Evolutionary conservation across 2,113 vertebrate genomes (phyloP).

Genomic region (Accipiter cooperii): DNA sequence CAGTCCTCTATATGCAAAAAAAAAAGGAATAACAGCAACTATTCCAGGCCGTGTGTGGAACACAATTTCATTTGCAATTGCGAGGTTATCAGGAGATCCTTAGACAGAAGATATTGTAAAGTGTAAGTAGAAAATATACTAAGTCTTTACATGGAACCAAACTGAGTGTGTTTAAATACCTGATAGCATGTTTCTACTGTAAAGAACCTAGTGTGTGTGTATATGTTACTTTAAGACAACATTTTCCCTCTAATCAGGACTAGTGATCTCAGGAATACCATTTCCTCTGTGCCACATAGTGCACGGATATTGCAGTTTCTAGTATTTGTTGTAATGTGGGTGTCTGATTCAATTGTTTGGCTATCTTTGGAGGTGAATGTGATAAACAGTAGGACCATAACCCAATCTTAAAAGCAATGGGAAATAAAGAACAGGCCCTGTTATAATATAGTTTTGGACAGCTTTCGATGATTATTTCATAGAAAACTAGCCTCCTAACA

Average conservation of each 20-base stretch:
- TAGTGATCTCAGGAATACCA: background rate
- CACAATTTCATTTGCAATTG: background rate
- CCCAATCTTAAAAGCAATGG: constrained; percentile 53
- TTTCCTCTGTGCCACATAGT: constrained; percentile 24
- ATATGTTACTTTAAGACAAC: background rate
- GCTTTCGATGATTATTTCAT: background rate
- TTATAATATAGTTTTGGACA: constrained; percentile 6
- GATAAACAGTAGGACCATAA: constrained; percentile 47
- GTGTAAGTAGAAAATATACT: background rate
- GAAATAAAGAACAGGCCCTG: constrained; percentile 16
- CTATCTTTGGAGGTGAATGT: constrained; percentile 54
- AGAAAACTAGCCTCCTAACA: background rate
- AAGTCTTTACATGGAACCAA: background rate
- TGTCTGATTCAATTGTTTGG: constrained; percentile 54
- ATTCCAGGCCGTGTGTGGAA: background rate
- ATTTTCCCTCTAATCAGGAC: background rate
- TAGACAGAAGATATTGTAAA: background rate
- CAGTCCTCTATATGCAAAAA: background rate
- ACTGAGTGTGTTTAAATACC: background rate
- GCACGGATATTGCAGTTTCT: background rate
- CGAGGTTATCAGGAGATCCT: background rate
- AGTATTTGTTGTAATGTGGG: constrained; percentile 27
- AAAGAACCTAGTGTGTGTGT: background rate
- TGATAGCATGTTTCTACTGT: background rate
- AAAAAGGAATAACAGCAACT: background rate